Evolutionary conservation across 1,140 invertebrate genomes (phyloP).

Genomic region (Leptinotarsa defecta): DNA sequence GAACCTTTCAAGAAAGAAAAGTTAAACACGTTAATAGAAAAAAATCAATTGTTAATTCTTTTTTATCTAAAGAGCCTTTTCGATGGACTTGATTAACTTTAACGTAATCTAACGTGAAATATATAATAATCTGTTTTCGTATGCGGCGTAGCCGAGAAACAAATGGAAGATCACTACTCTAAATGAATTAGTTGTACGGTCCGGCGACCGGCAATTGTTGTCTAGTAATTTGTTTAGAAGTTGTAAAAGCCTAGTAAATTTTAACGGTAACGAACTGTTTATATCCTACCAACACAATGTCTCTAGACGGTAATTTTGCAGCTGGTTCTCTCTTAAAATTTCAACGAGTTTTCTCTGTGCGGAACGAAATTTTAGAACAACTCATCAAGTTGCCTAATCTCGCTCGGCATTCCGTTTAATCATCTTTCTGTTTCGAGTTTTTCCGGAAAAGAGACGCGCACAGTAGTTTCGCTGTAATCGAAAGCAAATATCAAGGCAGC

Average conservation of each 20-base stretch:
- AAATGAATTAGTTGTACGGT: neutral
- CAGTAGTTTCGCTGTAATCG: neutral
- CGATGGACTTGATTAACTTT: too few species aligned
- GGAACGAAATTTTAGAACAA: neutral
- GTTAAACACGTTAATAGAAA: too few species aligned
- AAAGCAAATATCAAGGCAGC: neutral
- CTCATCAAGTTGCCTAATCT: neutral
- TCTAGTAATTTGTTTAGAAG: neutral
- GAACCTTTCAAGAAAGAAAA: too few species aligned
- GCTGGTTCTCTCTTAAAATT: conserved; percentile 1
- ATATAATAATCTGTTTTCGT: too few species aligned
- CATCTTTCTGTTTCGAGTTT: neutral
- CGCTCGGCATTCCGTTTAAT: neutral
- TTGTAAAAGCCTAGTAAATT: neutral
- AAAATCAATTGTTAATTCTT: too few species aligned
- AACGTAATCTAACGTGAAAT: too few species aligned
- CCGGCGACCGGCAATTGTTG: neutral
- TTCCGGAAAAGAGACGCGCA: neutral
- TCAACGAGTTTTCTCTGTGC: neutral
- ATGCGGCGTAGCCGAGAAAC: too few species aligned
- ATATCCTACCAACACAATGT: neutral
- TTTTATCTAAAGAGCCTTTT: too few species aligned
- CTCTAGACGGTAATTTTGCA: neutral
- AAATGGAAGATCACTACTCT: too few species aligned
- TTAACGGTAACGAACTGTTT: neutral